Evolutionary conservation across 2,888 invertebrate genomes (phyloP).

Genomic region (Watsonalla cultraria): DNA sequence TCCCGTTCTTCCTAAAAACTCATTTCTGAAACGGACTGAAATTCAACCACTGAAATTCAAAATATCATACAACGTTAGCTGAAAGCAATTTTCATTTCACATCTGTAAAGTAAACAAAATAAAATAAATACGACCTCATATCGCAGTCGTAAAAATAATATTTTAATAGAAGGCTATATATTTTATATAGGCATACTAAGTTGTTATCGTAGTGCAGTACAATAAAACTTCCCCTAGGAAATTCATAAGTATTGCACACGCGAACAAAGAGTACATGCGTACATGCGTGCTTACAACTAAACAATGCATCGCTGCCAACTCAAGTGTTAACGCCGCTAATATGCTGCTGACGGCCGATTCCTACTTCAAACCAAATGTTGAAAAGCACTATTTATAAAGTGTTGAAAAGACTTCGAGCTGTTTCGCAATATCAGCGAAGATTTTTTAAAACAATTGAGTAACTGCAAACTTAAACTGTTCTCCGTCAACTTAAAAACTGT

Average conservation of each 20-base stretch:
- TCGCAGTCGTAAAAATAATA: neutral
- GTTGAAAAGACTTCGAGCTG: neutral
- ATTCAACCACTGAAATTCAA: too few relatives aligned
- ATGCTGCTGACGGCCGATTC: slow-evolving; percentile 34
- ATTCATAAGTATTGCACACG: slow-evolving; percentile 66
- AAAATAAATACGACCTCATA: slow-evolving; percentile 2
- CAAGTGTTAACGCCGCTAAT: slow-evolving; percentile 55
- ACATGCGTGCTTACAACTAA: slow-evolving; percentile 66
- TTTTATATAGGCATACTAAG: slow-evolving; percentile 35
- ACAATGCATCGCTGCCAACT: slow-evolving; percentile 63
- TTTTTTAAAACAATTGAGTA: too few relatives aligned
- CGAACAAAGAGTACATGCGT: slow-evolving; percentile 49
- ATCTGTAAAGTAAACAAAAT: neutral
- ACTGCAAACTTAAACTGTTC: too few relatives aligned
- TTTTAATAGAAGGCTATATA: slow-evolving; percentile 1
- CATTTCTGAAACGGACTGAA: too few relatives aligned
- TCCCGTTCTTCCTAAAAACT: too few relatives aligned
- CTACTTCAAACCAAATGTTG: neutral
- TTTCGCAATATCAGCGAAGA: too few relatives aligned
- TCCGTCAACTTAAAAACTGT: too few relatives aligned
- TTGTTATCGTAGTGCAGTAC: slow-evolving; percentile 47
- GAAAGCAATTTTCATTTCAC: neutral
- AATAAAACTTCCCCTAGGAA: slow-evolving; percentile 62
- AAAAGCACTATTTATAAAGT: neutral
- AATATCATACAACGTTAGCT: neutral